Conservation (phyloP, 2,113 vertebrate species). For the Ginglymostoma cirratum region DNA sequence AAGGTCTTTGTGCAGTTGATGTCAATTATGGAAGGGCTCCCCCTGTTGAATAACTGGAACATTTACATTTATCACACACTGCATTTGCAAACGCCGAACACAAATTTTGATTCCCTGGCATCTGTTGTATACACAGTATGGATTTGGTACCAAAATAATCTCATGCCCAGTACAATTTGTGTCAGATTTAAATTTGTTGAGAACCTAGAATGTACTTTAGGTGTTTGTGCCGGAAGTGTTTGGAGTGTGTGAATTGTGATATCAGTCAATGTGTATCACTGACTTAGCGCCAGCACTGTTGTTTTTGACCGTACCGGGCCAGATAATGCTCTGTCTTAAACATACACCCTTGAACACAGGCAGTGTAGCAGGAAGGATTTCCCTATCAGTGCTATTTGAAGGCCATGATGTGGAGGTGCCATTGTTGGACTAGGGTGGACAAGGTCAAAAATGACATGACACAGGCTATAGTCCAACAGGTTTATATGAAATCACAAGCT, state of each 20-base stretch:
- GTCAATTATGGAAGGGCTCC: background rate
- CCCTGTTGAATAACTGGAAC: background rate
- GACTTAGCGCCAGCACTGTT: too few species aligned
- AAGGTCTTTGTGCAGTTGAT: background rate
- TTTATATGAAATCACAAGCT: too few species aligned
- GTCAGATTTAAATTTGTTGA: background rate
- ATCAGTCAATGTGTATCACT: too few species aligned
- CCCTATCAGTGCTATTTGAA: too few species aligned
- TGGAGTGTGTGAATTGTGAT: background rate
- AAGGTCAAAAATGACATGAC: too few species aligned
- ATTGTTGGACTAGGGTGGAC: too few species aligned
- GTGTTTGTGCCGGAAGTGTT: background rate
- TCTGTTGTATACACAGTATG: background rate
- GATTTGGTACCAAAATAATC: background rate
- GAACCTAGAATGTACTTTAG: background rate
- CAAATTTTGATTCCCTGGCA: background rate
- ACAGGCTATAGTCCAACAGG: too few species aligned
- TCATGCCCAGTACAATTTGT: background rate
- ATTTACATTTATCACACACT: background rate
- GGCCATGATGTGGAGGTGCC: too few species aligned
- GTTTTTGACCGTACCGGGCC: too few species aligned
- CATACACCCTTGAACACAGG: too few species aligned
- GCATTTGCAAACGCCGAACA: background rate
- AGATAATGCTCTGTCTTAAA: too few species aligned
- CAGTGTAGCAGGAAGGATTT: too few species aligned